These are phyloP conservation scores for Parazoanthus darwini DNA, from an alignment of 92 coral and sea anemone genomes.

Conservation along the genomic window DNA sequence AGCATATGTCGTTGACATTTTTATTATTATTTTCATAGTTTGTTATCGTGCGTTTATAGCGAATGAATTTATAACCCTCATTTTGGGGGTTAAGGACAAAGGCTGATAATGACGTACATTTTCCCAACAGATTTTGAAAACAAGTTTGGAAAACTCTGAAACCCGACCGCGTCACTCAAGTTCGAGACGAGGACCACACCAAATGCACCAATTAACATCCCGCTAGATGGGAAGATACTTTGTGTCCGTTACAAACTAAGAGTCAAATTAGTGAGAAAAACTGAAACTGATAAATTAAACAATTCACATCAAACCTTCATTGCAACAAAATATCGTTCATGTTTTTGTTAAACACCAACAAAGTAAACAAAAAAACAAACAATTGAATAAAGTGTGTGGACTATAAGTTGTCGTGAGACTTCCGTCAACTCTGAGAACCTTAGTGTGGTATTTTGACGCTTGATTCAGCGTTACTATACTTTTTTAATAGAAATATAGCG, in stretches of 20 bases:
- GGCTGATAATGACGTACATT: not conserved
- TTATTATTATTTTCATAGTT: too few species aligned
- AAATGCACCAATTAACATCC: not conserved
- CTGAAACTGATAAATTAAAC: not conserved
- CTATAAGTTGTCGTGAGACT: too few species aligned
- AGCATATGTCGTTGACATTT: too few species aligned
- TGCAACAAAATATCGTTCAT: not conserved
- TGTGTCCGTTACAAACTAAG: not conserved
- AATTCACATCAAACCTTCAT: not conserved
- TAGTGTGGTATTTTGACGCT: too few species aligned
- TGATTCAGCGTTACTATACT: too few species aligned
- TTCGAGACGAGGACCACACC: not conserved
- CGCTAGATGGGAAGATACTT: not conserved
- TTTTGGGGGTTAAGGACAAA: not conserved
- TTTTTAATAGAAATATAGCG: too few species aligned
- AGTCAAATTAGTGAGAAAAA: not conserved
- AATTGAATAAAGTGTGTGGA: not conserved
- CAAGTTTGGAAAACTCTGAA: not conserved
- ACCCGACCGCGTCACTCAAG: not conserved
- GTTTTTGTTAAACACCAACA: not conserved
- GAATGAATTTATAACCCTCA: too few species aligned
- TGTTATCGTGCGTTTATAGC: too few species aligned
- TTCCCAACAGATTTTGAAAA: not conserved
- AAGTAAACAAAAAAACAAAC: too few species aligned
- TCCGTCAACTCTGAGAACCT: too few species aligned